Conservation (phyloP, 2,113 vertebrate species). For the Alaudala cheleensis region DNA sequence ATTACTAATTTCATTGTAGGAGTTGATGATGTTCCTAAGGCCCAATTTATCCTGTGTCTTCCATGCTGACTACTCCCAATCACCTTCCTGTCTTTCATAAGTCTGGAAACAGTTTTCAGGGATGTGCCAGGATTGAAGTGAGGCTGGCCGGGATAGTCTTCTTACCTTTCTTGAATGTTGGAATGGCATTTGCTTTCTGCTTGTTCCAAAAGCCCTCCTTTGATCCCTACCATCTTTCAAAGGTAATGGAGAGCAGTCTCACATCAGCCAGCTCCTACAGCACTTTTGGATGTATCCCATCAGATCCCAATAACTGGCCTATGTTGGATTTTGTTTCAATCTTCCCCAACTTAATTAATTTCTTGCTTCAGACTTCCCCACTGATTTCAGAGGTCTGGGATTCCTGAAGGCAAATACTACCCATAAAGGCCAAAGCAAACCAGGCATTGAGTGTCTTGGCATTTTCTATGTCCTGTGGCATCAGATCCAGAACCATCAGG, state of each 20-base stretch:
- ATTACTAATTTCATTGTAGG: not conserved
- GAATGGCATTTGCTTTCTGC: not conserved
- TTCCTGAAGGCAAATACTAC: not conserved
- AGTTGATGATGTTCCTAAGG: not conserved
- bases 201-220: not conserved
- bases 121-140: not conserved
- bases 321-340: not conserved
- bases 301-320: accelerated
- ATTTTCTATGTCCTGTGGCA: not conserved
- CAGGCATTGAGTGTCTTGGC: not conserved
- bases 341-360: not conserved
- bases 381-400: not conserved
- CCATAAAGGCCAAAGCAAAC: not conserved
- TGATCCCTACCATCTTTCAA: not conserved
- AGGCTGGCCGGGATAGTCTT: not conserved
- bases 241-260: not conserved
- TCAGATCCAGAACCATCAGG: not conserved
- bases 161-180: not conserved
- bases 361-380: not conserved
- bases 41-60: not conserved
- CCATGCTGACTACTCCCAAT: not conserved
- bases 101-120: not conserved
- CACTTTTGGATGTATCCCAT: not conserved
- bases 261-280: not conserved
- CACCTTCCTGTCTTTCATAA: not conserved